These are phyloP conservation scores for Amphimallon solstitiale DNA, from an alignment of 2,888 invertebrate species.

Conservation along the genomic window DNA sequence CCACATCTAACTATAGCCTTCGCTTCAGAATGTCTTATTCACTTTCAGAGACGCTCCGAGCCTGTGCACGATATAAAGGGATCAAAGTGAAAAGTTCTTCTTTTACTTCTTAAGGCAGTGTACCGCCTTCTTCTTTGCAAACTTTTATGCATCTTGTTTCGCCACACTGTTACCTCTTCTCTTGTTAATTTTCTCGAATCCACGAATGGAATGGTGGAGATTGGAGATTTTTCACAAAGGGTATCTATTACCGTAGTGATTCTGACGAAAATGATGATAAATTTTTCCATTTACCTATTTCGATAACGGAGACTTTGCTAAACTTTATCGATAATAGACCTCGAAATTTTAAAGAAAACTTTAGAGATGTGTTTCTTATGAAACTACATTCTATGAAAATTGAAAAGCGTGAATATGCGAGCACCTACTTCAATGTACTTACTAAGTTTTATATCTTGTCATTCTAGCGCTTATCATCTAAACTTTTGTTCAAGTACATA, in stretches of 20 bases:
- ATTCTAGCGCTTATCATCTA: no score
- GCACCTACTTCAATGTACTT: no score
- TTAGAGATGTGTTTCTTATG: no score
- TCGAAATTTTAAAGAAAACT: no score
- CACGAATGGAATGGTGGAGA: constrained; percentile 8
- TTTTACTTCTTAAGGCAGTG: constrained; percentile 18
- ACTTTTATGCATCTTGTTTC: constrained; percentile 31
- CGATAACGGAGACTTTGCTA: no score
- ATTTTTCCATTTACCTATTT: background rate
- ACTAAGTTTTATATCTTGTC: no score
- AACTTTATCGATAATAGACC: no score
- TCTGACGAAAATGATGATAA: constrained; percentile 11
- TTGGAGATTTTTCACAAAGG: constrained; percentile 1
- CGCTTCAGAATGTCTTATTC: constrained; percentile 49
- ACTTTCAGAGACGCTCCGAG: constrained; percentile 48
- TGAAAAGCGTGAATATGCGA: no score
- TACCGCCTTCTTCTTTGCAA: constrained; percentile 6
- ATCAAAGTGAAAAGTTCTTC: constrained; percentile 52
- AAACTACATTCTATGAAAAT: no score
- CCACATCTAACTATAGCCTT: constrained; percentile 45
- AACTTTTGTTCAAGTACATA: no score
- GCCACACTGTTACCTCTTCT: background rate
- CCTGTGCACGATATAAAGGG: constrained; percentile 51
- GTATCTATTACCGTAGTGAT: constrained; percentile 7
- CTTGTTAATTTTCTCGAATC: constrained; percentile 17